Conservation (phyloP, 2,797 vertebrate species). For the Netta rufina region DNA sequence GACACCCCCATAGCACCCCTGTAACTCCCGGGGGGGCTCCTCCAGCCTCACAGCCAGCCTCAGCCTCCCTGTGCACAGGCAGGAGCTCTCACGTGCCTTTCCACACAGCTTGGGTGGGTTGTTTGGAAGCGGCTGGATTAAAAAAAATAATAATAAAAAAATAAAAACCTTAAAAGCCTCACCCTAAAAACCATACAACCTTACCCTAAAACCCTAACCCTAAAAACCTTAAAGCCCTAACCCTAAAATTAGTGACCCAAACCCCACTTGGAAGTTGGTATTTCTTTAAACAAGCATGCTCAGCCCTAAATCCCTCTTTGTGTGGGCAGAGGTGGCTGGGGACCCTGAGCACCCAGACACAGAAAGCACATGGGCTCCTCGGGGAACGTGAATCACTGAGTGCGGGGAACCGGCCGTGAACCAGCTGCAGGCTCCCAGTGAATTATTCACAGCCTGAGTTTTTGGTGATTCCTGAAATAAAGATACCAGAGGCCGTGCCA, state of each 20-base stretch:
- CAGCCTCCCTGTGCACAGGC: no score
- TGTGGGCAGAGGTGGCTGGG: background rate
- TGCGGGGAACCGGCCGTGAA: slow-evolving; percentile 14
- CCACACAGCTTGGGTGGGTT: fast-evolving
- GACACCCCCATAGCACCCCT: fast-evolving
- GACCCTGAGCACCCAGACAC: background rate
- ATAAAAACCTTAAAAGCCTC: no score
- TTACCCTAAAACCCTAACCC: no score
- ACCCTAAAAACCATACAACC: no score
- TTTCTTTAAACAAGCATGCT: background rate
- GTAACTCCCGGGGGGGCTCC: background rate
- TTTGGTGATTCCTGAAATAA: slow-evolving; percentile 45
- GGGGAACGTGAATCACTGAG: slow-evolving; percentile 67
- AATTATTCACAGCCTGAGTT: slow-evolving; percentile 59
- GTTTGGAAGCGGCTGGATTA: background rate
- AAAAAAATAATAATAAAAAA: background rate
- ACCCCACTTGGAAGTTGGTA: background rate
- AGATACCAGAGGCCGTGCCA: background rate
- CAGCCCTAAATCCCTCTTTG: background rate
- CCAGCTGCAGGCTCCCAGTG: background rate
- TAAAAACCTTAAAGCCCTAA: no score
- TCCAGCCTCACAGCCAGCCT: background rate
- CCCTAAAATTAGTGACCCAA: background rate
- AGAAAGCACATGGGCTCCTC: slow-evolving; percentile 38
- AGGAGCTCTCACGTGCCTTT: background rate